phyloP scores from a whole-genome alignment of 2,797 vertebrate species.

The Stomatorhinus walkeri region DNA sequence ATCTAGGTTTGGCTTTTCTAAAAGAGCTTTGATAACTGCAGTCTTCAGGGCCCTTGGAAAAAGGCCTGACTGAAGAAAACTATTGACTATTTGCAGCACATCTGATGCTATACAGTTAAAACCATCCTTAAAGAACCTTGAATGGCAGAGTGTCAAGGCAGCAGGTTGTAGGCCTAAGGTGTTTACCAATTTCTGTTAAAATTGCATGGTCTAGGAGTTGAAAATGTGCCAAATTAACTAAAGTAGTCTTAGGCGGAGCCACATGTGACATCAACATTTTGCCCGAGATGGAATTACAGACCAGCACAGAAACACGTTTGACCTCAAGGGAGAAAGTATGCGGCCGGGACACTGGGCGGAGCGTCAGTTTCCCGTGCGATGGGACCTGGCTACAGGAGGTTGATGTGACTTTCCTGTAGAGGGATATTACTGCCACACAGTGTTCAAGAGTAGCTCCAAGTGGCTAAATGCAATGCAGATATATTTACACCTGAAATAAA shows the following conservation, averaged over 20 bases:
- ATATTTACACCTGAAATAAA: neutral
- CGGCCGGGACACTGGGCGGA: neutral
- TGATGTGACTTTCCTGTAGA: neutral
- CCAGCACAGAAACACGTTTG: neutral
- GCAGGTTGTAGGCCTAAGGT: neutral
- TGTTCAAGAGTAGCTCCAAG: neutral
- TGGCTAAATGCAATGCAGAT: neutral
- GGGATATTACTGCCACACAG: neutral
- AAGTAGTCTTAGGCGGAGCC: neutral
- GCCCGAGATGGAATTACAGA: neutral
- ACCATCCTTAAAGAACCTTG: neutral
- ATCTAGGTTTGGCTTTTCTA: neutral
- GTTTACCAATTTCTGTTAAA: neutral
- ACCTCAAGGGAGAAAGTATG: neutral
- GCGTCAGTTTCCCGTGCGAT: neutral
- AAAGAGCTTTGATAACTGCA: neutral
- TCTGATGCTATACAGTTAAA: neutral
- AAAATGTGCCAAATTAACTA: neutral
- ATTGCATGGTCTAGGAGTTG: neutral
- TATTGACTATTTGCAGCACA: neutral
- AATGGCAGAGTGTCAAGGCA: neutral
- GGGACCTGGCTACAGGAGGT: neutral
- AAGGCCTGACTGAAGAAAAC: neutral
- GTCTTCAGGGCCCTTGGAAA: neutral
- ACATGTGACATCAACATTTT: neutral